Percentiles rank a stretch among this genome's conserved stretches.
These are phyloP conservation scores for Rhopilema esculentum DNA, from an alignment of 30 jellyfish, hydroid and myxozoan genomes.

Conservation along the genomic window DNA sequence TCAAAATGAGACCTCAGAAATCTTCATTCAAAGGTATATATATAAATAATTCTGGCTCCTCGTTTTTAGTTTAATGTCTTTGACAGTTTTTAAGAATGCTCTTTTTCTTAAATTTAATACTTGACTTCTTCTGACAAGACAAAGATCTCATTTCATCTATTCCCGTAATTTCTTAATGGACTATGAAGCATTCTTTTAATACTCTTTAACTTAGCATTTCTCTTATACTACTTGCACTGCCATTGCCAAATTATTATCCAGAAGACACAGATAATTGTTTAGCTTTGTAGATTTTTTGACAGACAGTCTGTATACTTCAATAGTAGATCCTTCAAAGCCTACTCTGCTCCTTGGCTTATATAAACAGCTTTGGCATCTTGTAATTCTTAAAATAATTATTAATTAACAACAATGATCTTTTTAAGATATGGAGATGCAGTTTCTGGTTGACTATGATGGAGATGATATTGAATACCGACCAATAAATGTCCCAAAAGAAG, in stretches of 20 bases:
- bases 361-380: not conserved
- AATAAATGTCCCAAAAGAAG: conserved; percentile 3
- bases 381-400: not conserved
- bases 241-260: too few species aligned
- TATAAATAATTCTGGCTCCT: not conserved
- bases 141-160: not conserved
- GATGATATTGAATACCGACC: conserved; percentile 70
- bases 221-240: too few species aligned
- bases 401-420: not conserved
- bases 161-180: not conserved
- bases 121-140: not conserved
- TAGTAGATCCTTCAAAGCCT: too few species aligned
- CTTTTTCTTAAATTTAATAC: not conserved
- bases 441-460: conserved; percentile 58
- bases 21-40: conserved; percentile 19
- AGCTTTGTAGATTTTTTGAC: too few species aligned
- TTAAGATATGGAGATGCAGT: conserved; percentile 57
- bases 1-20: conserved; percentile 60
- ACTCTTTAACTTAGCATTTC: too few species aligned
- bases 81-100: not conserved
- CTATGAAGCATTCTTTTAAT: too few species aligned
- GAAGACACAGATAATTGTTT: too few species aligned
- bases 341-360: too few species aligned
- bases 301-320: too few species aligned
- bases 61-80: not conserved